phyloP scores from a whole-genome alignment of 2,888 invertebrate species.

The Neoascia interrupta region DNA sequence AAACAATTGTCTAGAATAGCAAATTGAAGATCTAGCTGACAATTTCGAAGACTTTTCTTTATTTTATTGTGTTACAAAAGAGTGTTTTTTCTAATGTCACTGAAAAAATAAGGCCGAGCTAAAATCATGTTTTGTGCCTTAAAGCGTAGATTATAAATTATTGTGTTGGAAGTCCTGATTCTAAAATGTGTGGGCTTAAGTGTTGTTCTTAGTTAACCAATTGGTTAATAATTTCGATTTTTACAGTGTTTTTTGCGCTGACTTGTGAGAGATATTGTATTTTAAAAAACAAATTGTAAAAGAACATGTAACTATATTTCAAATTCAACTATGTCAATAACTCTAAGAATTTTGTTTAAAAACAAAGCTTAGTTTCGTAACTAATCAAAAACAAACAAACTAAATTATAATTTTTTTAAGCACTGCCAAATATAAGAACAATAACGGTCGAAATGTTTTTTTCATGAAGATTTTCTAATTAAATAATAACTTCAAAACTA shows the following conservation, averaged over 20 bases:
- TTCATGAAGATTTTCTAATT: slow-evolving; percentile 57
- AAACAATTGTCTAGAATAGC: too few relatives aligned
- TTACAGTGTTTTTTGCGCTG: slow-evolving; percentile 12
- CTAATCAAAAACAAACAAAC: slow-evolving; percentile 28
- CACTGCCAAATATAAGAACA: slow-evolving; percentile 60
- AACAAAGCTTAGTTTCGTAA: slow-evolving; percentile 50
- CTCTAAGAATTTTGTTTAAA: slow-evolving; percentile 20
- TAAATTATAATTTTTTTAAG: slow-evolving; percentile 21
- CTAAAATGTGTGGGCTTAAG: slow-evolving; percentile 25
- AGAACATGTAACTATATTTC: slow-evolving; percentile 33
- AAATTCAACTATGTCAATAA: slow-evolving; percentile 49
- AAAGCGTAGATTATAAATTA: slow-evolving; percentile 46
- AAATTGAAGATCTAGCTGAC: too few relatives aligned
- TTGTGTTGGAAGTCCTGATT: slow-evolving; percentile 25
- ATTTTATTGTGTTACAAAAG: too few relatives aligned
- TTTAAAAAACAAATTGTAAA: slow-evolving; percentile 6
- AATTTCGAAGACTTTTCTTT: too few relatives aligned
- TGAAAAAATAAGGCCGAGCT: too few relatives aligned
- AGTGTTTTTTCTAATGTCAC: too few relatives aligned
- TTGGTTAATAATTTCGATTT: background rate
- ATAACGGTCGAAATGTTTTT: slow-evolving; percentile 57
- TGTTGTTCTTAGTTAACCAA: slow-evolving; percentile 19
- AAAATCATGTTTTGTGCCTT: slow-evolving; percentile 46
- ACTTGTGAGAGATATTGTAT: slow-evolving; percentile 18
- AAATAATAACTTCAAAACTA: slow-evolving; percentile 58